Evolutionary conservation across 23 tunicate species (phyloP).

Genomic region (Trididemnum clinides): DNA sequence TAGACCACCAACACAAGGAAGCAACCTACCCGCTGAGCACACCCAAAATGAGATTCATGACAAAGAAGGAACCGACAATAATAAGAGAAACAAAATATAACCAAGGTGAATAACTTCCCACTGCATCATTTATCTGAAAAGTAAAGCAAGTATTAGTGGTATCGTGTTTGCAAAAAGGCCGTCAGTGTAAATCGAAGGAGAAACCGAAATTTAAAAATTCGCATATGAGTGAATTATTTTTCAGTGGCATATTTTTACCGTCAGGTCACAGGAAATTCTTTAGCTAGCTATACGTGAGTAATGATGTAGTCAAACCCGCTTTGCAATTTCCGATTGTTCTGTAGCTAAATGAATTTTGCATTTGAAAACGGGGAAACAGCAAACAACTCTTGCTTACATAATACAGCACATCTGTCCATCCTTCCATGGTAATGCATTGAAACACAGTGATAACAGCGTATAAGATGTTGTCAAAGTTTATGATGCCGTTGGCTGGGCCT

Average conservation of each 20-base stretch:
- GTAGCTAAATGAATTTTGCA: background rate
- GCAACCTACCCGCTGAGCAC: slow-evolving; percentile 93
- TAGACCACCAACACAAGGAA: background rate
- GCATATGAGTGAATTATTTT: no score
- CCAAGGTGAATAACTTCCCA: slow-evolving; percentile 81
- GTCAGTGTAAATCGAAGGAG: no score
- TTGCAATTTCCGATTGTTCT: no score
- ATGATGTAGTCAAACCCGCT: no score
- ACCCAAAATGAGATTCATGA: slow-evolving; percentile 99
- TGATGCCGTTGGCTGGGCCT: slow-evolving; percentile 93
- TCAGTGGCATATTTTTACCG: no score
- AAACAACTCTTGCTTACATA: slow-evolving; percentile 56
- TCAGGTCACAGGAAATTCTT: no score
- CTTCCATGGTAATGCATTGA: slow-evolving; percentile 99
- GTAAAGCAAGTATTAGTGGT: background rate
- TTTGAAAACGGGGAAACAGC: background rate
- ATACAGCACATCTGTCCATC: slow-evolving; percentile 99
- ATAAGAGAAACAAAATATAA: slow-evolving; percentile 93
- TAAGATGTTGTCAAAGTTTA: slow-evolving; percentile 91
- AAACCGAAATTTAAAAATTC: no score
- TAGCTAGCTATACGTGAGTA: no score
- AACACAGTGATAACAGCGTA: slow-evolving; percentile 95
- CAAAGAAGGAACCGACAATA: slow-evolving; percentile 95
- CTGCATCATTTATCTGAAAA: slow-evolving; percentile 86
- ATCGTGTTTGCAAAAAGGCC: no score